Conservation (phyloP, 2,113 vertebrate genomes). For the Dicrurus megarhynchus region DNA sequence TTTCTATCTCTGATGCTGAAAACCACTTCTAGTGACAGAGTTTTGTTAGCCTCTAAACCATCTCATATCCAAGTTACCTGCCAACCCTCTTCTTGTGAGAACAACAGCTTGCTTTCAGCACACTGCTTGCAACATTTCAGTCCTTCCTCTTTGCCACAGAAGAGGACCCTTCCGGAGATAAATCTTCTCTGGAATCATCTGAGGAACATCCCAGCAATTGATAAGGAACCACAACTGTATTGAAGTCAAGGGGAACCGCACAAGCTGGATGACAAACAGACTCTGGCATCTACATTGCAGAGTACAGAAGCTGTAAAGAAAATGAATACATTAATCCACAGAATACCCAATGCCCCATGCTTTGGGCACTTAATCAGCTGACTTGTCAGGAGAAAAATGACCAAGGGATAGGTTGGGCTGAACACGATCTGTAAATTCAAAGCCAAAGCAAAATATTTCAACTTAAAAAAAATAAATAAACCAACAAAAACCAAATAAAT, state of each 20-base stretch:
- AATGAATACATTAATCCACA: neutral
- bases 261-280: neutral
- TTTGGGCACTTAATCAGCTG: neutral
- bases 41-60: neutral
- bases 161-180: neutral
- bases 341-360: neutral
- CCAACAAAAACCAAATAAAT: neutral
- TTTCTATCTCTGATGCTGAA: neutral
- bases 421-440: fast-evolving
- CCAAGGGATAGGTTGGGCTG: neutral
- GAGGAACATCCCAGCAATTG: neutral
- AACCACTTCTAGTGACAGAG: neutral
- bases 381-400: neutral
- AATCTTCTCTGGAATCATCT: neutral
- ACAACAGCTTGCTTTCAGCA: neutral
- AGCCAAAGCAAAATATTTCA: neutral
- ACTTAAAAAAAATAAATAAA: neutral
- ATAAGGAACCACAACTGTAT: neutral
- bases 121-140: neutral
- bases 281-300: neutral
- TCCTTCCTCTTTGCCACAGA: neutral
- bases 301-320: neutral
- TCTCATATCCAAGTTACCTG: neutral
- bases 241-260: neutral
- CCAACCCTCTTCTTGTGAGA: neutral